Evolutionary conservation across 1,140 invertebrate species (phyloP), one percentile per base, ranked within the genome.

Genomic region (Harlomillsia oculata): DNA sequence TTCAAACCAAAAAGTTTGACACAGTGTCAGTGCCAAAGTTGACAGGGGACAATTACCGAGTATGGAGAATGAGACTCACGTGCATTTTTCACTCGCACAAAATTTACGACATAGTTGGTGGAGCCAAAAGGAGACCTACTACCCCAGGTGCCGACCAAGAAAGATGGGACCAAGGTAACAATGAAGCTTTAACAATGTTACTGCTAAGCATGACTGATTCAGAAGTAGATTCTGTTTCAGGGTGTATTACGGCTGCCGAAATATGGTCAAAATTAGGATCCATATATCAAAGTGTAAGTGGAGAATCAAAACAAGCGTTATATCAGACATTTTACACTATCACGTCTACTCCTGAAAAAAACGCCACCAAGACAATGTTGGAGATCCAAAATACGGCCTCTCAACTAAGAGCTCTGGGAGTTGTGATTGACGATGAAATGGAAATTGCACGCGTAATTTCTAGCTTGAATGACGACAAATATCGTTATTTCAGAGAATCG

Each of bases 241-340:
- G 57, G n/a, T 53, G 57, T 28, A 5, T 2, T 6, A 48, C 41
- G 11, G 43, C 51, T 3, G 2, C n/a, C 13, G 50, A 48, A 23
- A 32, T 59, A 0, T 59, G 57, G 57, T 28, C 23, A 1, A 53
- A 53, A 30, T 20, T 59, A 6, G 36, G 21, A 0, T 23, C 50
- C 0, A 59, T 59, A 20, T 59, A 59, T 25, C 40, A 53, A 34
- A 59, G 57, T 16, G 21, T 36, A 5, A 53, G 41, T 6, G 57
- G 50, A 21, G 51, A 53, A 25, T 26, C 6, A 16, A 53, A 41
- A 49, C 50, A 53, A 18, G 13, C 20, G 4, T 21, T 59, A 0
- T 53, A 36, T 43, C 50, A 53, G 6, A 2, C 48, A 44, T 59
- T 21, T 18, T 50, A 57, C 16, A 6, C 20, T 13, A 28, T 57